These are phyloP conservation scores for Drosophila pegasa DNA, from an alignment of 2,888 invertebrate genomes.

Conservation along the genomic window DNA sequence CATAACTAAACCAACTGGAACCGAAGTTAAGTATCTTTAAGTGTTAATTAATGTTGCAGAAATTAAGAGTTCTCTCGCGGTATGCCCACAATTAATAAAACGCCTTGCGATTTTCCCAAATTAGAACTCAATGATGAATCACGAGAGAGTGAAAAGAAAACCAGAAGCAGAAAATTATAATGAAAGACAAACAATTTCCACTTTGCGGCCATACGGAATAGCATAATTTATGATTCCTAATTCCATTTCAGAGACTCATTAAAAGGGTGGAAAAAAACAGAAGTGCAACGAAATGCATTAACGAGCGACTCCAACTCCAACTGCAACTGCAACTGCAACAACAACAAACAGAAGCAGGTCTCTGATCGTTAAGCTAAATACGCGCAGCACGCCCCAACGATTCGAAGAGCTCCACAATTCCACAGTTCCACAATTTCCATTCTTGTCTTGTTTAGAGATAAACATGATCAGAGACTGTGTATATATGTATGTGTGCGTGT, in stretches of 20 bases:
- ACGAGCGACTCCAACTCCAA: constrained; percentile 32
- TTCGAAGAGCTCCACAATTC: constrained; percentile 33
- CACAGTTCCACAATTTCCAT: constrained; percentile 51
- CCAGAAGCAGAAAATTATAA: not conserved
- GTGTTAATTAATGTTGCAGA: constrained; percentile 45
- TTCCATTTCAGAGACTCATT: constrained; percentile 59
- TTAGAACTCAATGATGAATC: constrained; percentile 52
- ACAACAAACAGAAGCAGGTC: constrained; percentile 25
- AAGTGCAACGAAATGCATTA: constrained; percentile 62
- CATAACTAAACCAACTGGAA: constrained; percentile 8
- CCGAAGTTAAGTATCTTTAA: constrained; percentile 8
- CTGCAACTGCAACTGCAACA: constrained; percentile 2
- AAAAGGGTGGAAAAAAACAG: constrained; percentile 48
- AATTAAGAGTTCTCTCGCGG: constrained; percentile 24
- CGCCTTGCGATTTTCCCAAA: constrained; percentile 34
- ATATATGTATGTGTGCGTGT: constrained; percentile 1
- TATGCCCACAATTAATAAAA: constrained; percentile 33
- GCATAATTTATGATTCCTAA: constrained; percentile 40
- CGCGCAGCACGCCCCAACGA: constrained; percentile 70
- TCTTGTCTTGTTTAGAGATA: constrained; percentile 46
- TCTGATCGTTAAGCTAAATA: constrained; percentile 63
- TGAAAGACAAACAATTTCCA: constrained; percentile 33
- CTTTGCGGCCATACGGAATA: constrained; percentile 31
- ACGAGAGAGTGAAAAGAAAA: constrained; percentile 1
- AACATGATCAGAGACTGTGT: not conserved